phyloP scores from a whole-genome alignment of 2,113 vertebrate genomes.

The Heterocephalus glaber region DNA sequence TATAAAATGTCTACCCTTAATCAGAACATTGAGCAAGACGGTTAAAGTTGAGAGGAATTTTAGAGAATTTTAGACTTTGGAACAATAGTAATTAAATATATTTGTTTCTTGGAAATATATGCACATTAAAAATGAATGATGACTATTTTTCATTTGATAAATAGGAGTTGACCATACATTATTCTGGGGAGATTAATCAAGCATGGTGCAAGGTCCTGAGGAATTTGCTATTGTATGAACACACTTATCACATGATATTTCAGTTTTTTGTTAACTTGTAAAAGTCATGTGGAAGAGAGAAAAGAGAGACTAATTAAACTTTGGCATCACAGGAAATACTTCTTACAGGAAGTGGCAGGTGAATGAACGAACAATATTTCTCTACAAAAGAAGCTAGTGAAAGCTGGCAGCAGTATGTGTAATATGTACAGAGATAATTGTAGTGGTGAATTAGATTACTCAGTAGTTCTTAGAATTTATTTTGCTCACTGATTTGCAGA shows the following conservation, averaged over 20 bases:
- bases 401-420: background rate
- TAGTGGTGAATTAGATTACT: background rate
- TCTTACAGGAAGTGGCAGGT: background rate
- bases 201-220: background rate
- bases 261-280: background rate
- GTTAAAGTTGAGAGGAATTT: background rate
- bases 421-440: background rate
- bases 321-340: background rate
- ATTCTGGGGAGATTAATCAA: background rate
- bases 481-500: background rate
- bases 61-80: constrained; percentile 14
- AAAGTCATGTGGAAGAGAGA: background rate
- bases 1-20: background rate
- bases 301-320: background rate
- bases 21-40: background rate
- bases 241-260: background rate
- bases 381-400: background rate
- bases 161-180: background rate
- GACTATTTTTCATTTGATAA: background rate
- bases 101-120: background rate
- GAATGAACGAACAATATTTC: background rate
- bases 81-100: background rate
- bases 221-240: background rate
- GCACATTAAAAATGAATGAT: background rate
- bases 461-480: background rate